These are phyloP conservation scores for Acipenser ruthenus DNA, from an alignment of 2,797 vertebrate genomes.

Conservation along the genomic window DNA sequence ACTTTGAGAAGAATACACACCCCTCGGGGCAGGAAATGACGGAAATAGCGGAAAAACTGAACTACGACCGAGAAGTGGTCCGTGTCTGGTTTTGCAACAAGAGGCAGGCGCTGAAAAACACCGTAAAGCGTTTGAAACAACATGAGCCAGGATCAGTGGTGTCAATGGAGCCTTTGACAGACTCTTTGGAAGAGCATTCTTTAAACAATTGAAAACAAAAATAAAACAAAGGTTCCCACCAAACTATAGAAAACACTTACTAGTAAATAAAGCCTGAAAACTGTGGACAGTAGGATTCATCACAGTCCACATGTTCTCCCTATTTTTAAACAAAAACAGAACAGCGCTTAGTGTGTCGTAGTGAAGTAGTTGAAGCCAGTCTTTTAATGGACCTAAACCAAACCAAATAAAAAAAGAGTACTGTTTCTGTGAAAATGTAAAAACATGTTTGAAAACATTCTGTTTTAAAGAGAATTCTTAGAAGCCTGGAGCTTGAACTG, in stretches of 20 bases:
- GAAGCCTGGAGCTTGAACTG: conserved; percentile 61
- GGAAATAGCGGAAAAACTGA: conserved; percentile 98
- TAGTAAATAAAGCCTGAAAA: conserved; percentile 65
- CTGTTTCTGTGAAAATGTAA: conserved; percentile 58
- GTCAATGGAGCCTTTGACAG: conserved; percentile 84
- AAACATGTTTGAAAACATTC: conserved; percentile 46
- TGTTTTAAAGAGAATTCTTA: conserved; percentile 50
- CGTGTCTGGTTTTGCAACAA: conserved; percentile 99
- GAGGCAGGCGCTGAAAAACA: conserved; percentile 98
- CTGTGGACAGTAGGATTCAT: conserved; percentile 54
- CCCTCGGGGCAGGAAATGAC: conserved; percentile 99
- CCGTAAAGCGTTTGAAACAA: conserved; percentile 97
- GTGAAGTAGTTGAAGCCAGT: conserved; percentile 69
- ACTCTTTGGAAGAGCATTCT: conserved; percentile 88
- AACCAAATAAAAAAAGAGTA: conserved; percentile 73
- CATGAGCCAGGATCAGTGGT: conserved; percentile 72
- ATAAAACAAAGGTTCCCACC: conserved; percentile 12
- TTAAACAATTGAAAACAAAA: conserved; percentile 48
- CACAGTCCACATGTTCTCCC: conserved; percentile 54
- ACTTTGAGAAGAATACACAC: conserved; percentile 99
- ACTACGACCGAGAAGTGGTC: conserved; percentile 98
- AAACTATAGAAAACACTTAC: conserved; percentile 53
- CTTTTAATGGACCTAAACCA: conserved; percentile 76
- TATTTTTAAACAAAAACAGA: conserved; percentile 37
- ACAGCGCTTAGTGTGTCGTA: conserved; percentile 61